Evolutionary conservation across 2,888 invertebrate genomes (phyloP).

Genomic region (Drosophila kanekoi): DNA sequence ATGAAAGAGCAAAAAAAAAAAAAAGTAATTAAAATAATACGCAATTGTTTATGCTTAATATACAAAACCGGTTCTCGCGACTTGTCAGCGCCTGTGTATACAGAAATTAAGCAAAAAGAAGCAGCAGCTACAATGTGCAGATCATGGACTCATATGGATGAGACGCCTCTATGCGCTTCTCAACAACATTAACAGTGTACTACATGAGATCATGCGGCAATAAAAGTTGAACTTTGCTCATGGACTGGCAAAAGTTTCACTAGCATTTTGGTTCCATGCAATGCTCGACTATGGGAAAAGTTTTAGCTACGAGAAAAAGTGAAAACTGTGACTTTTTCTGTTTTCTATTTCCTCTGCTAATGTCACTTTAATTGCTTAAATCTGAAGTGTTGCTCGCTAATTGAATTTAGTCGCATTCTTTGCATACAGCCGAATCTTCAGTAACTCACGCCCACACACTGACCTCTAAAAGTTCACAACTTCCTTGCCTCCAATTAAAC

Average conservation of each 20-base stretch:
- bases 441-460: conserved; percentile 36
- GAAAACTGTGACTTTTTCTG: conserved; percentile 35
- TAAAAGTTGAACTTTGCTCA: conserved; percentile 35
- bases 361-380: conserved; percentile 32
- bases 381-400: background rate
- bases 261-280: conserved; percentile 13
- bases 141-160: conserved; percentile 44
- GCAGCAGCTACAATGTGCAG: conserved; percentile 18
- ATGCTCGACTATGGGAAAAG: conserved; percentile 32
- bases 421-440: background rate
- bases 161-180: conserved; percentile 4
- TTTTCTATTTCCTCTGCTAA: conserved; percentile 32
- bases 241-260: conserved; percentile 41
- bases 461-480: conserved; percentile 51
- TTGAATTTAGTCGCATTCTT: conserved; percentile 19
- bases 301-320: conserved; percentile 33
- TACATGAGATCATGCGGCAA: conserved; percentile 54
- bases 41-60: conserved; percentile 67
- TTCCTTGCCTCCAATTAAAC: conserved; percentile 66
- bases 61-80: conserved; percentile 37
- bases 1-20: conserved; percentile 17
- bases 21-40: conserved; percentile 72
- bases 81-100: conserved; percentile 11
- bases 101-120: conserved; percentile 5
- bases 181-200: conserved; percentile 24